Evolutionary conservation across 2,113 vertebrate genomes (phyloP).

Genomic region (Axis porcinus): DNA sequence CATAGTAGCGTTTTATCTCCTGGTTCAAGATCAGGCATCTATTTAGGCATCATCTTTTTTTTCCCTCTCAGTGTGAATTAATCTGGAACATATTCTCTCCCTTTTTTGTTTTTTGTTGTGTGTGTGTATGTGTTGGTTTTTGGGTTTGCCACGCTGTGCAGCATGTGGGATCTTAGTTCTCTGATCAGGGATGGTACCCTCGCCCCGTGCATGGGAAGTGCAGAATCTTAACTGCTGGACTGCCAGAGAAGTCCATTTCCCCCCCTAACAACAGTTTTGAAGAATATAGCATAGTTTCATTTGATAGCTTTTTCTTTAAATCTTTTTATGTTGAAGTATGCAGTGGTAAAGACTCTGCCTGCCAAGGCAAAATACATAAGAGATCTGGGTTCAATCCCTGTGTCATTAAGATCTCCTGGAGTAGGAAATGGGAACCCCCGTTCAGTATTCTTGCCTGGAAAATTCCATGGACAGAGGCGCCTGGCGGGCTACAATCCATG

Average conservation of each 20-base stretch:
- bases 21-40: not conserved
- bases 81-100: not conserved
- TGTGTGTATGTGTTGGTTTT: not conserved
- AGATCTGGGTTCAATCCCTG: not conserved
- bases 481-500: not conserved
- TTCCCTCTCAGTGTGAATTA: not conserved
- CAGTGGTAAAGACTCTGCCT: not conserved
- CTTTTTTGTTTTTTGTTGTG: not conserved
- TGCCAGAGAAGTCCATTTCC: not conserved
- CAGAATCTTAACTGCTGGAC: not conserved
- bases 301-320: not conserved
- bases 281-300: not conserved
- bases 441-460: not conserved
- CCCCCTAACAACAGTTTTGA: not conserved
- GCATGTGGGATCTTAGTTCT: not conserved
- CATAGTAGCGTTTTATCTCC: not conserved
- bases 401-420: not conserved
- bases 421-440: not conserved
- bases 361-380: not conserved
- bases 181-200: not conserved
- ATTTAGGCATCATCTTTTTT: not conserved
- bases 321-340: not conserved
- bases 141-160: not conserved
- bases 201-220: not conserved
- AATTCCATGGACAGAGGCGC: not conserved